Percentiles rank a stretch among this genome's conserved stretches.
phyloP scores from a whole-genome alignment of 2,113 vertebrate genomes.

The Zosterops hypoxanthus region DNA sequence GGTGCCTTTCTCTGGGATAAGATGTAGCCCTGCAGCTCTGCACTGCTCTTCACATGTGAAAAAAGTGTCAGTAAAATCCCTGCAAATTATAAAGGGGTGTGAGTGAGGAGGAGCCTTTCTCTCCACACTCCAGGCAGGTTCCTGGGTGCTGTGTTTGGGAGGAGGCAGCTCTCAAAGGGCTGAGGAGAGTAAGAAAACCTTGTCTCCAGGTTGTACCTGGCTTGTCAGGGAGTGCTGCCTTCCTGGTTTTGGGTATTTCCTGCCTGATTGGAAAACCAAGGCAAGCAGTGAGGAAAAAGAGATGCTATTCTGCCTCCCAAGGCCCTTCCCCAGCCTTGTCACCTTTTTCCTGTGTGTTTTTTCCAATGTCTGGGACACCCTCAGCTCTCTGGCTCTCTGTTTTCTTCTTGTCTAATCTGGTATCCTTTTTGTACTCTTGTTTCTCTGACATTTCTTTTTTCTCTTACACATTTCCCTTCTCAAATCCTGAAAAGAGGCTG shows the following conservation, averaged over 20 bases:
- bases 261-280: neutral
- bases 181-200: neutral
- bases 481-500: neutral
- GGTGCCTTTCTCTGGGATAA: neutral
- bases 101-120: neutral
- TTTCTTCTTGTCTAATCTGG: neutral
- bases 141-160: neutral
- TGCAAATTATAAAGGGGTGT: neutral
- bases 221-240: neutral
- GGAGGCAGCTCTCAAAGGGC: neutral
- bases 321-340: neutral
- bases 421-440: neutral
- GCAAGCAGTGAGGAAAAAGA: neutral
- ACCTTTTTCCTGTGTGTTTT: neutral
- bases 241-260: neutral
- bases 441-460: neutral
- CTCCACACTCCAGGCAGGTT: rapidly evolving
- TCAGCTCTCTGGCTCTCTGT: neutral
- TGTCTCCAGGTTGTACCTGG: neutral
- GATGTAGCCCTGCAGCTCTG: neutral
- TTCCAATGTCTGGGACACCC: neutral
- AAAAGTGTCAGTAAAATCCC: neutral
- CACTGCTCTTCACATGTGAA: rapidly evolving
- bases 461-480: neutral
- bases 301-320: neutral